Percentiles rank a stretch among this genome's conserved stretches.
These are phyloP conservation scores for Ecliptopera silaceata DNA, from an alignment of 2,888 invertebrate genomes.

Conservation along the genomic window DNA sequence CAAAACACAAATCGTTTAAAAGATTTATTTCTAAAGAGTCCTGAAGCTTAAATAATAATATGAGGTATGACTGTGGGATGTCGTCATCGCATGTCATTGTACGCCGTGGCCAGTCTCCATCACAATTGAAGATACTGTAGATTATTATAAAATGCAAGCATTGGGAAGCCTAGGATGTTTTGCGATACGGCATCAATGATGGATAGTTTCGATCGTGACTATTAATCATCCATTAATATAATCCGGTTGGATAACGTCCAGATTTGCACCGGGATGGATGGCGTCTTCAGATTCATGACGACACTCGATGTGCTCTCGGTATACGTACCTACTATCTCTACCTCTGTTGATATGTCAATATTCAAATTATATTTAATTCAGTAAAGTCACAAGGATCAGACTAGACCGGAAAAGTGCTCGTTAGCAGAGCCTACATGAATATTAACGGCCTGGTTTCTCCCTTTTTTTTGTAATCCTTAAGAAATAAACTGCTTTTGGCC, in stretches of 20 bases:
- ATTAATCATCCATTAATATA: constrained; percentile 61
- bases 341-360: too few relatives aligned
- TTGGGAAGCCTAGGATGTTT: constrained; percentile 35
- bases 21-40: constrained; percentile 36
- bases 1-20: constrained; percentile 12
- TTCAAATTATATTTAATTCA: too few relatives aligned
- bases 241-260: constrained; percentile 56
- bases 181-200: constrained; percentile 43
- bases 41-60: constrained; percentile 4
- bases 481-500: too few relatives aligned
- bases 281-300: neutral
- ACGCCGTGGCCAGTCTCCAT: constrained; percentile 36
- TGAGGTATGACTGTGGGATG: constrained; percentile 31
- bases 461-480: too few relatives aligned
- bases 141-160: constrained; percentile 39
- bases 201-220: constrained; percentile 43
- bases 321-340: too few relatives aligned
- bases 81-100: constrained; percentile 48
- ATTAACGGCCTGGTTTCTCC: too few relatives aligned
- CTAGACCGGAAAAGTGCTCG: too few relatives aligned
- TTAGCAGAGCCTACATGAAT: too few relatives aligned
- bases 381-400: too few relatives aligned
- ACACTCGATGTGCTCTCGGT: neutral
- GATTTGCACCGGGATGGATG: constrained; percentile 32
- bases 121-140: constrained; percentile 45